phyloP scores from a whole-genome alignment of 1,140 invertebrate genomes.

The Vanessa atalanta region DNA sequence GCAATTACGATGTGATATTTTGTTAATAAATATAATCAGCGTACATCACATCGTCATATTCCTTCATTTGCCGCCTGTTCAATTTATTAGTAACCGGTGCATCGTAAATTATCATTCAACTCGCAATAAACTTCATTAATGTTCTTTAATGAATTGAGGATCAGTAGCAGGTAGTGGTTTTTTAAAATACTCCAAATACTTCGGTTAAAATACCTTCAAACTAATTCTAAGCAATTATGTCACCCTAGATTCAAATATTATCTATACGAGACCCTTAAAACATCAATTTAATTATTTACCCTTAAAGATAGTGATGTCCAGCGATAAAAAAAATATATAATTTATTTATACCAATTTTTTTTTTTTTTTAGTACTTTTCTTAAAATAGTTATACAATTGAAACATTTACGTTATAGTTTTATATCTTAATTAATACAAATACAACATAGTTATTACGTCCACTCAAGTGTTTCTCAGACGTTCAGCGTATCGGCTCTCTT shows the following conservation, averaged over 20 bases:
- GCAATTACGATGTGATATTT: neutral
- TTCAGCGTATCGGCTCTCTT: conserved; percentile 63
- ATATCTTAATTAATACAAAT: neutral
- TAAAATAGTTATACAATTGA: neutral
- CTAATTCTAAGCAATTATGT: conserved; percentile 28
- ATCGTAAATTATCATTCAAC: conserved; percentile 60
- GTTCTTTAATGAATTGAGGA: conserved; percentile 69
- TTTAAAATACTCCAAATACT: conserved; percentile 63
- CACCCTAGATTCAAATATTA: conserved; percentile 13
- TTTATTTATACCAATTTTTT: neutral
- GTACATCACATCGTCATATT: conserved; percentile 21
- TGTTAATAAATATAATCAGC: neutral
- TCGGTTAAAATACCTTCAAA: conserved; percentile 57
- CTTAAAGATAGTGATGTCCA: conserved; percentile 3
- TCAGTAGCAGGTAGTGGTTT: conserved; percentile 65
- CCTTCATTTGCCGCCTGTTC: conserved; percentile 42
- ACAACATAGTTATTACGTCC: neutral
- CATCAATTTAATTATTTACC: conserved; percentile 52
- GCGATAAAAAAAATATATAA: too few species aligned
- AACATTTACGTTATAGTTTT: neutral
- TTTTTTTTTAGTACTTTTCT: neutral
- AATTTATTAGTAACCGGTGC: conserved; percentile 60
- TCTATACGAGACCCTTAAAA: conserved; percentile 51
- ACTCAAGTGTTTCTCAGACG: conserved; percentile 32
- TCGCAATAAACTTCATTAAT: conserved; percentile 71